Evolutionary conservation across 1,140 invertebrate species (phyloP).

Genomic region (Neodiprion lecontei): DNA sequence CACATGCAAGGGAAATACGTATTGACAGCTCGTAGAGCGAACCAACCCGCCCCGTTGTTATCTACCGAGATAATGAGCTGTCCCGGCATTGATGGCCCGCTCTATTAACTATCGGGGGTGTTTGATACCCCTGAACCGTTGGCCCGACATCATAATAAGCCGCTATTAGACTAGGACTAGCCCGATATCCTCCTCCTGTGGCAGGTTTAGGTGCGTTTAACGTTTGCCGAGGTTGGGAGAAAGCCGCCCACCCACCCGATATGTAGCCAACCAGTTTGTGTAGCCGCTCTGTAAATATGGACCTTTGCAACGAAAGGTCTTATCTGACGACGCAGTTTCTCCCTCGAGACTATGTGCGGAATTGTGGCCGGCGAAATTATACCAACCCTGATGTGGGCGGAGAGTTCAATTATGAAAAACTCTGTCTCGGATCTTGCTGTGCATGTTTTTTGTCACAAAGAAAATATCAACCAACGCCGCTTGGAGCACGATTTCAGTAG

Average conservation of each 20-base stretch:
- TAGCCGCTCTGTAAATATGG: neutral
- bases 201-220: neutral
- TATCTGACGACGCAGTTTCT: neutral
- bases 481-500: too few species aligned
- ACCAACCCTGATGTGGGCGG: neutral
- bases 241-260: too few species aligned
- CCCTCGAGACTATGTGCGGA: neutral
- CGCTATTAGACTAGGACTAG: neutral
- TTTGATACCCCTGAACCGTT: neutral
- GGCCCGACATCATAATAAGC: neutral
- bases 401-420: constrained; percentile 1
- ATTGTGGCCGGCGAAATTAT: neutral
- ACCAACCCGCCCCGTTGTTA: neutral
- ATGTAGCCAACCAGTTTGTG: neutral
- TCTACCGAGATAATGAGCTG: neutral
- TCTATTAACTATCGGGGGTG: constrained; percentile 4
- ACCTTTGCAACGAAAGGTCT: neutral
- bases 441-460: neutral
- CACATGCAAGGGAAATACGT: neutral
- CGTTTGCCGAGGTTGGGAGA: neutral
- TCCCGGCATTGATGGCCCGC: neutral
- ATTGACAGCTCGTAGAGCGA: neutral
- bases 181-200: neutral
- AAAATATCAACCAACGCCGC: neutral
- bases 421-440: neutral